Conservation (phyloP, 2,113 vertebrate species). For the Sapayoa aenigma region DNA sequence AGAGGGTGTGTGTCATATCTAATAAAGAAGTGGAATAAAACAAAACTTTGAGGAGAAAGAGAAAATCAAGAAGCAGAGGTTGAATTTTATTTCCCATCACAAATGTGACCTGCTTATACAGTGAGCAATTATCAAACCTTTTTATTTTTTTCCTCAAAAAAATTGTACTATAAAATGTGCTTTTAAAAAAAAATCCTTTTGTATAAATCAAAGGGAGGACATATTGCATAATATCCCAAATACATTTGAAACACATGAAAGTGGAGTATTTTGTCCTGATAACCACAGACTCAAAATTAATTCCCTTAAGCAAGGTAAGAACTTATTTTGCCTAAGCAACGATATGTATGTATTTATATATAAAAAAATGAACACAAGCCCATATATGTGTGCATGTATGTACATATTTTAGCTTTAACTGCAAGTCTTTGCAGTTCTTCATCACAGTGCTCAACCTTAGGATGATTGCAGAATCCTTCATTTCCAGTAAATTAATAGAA, state of each 20-base stretch:
- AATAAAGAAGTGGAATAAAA: not conserved
- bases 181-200: not conserved
- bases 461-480: not conserved
- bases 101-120: not conserved
- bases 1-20: not conserved
- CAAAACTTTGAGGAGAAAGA: not conserved
- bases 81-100: not conserved
- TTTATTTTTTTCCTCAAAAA: not conserved
- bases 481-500: not conserved
- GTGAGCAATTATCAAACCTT: accelerated
- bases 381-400: accelerated
- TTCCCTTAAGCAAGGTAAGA: not conserved
- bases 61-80: not conserved
- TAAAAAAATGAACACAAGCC: not conserved
- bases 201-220: no score
- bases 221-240: not conserved
- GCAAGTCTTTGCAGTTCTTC: not conserved
- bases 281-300: not conserved
- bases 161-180: not conserved
- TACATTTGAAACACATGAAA: not conserved
- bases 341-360: not conserved
- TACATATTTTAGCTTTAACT: not conserved
- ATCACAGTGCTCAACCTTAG: not conserved
- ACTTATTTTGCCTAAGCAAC: not conserved
- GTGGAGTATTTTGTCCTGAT: not conserved